phyloP scores from a whole-genome alignment of 2,888 invertebrate species.

The Catocala fraxini region DNA sequence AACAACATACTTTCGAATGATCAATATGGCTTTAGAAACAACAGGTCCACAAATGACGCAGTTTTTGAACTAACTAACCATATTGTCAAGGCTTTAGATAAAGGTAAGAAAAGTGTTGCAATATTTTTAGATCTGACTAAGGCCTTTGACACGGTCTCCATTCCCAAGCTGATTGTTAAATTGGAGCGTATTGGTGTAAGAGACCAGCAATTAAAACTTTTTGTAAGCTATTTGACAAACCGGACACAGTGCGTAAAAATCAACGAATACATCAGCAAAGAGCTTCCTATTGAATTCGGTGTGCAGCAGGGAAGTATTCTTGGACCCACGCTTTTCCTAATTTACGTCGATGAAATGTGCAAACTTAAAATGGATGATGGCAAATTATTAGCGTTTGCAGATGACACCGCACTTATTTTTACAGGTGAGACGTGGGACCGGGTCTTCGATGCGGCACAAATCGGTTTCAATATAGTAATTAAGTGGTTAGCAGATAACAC shows the following conservation, averaged over 20 bases:
- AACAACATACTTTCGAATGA: slow-evolving; percentile 12
- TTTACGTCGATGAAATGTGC: slow-evolving; percentile 8
- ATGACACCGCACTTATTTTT: slow-evolving; percentile 11
- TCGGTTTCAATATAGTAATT: no score
- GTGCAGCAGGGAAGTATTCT: slow-evolving; percentile 4
- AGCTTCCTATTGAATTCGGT: background rate
- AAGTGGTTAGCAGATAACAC: no score
- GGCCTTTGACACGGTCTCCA: slow-evolving; percentile 5
- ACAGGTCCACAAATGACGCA: slow-evolving; percentile 1
- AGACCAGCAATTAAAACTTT: background rate
- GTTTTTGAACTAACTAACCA: background rate
- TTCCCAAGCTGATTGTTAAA: slow-evolving; percentile 1
- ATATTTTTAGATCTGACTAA: background rate
- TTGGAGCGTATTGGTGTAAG: background rate
- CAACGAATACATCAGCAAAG: background rate
- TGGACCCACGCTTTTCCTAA: slow-evolving; percentile 1
- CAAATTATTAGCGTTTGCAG: slow-evolving; percentile 8
- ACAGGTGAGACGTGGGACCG: background rate
- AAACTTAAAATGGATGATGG: background rate
- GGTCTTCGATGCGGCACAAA: slow-evolving; percentile 1
- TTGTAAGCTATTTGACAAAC: background rate
- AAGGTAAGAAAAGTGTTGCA: no score
- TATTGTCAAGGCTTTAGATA: background rate
- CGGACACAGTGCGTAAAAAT: background rate
- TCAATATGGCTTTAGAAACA: slow-evolving; percentile 11